These are phyloP conservation scores for Gortyna flavago DNA, from an alignment of 2,888 invertebrate species.

Conservation along the genomic window DNA sequence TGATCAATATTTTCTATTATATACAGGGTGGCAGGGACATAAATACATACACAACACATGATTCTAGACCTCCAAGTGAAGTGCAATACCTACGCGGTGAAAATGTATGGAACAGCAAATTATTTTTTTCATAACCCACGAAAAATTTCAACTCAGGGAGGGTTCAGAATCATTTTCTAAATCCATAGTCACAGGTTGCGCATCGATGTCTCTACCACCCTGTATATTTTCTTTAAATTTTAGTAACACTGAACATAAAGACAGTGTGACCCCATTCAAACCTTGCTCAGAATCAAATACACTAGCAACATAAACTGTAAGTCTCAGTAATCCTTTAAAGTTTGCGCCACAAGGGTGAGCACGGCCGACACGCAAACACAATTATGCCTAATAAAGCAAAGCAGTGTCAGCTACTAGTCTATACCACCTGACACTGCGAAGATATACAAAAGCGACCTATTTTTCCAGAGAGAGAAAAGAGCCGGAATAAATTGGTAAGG, in stretches of 20 bases:
- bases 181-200: neutral
- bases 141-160: neutral
- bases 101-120: too few relatives aligned
- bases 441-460: constrained; percentile 58
- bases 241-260: neutral
- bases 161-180: neutral
- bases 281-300: constrained; percentile 30
- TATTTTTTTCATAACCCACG: neutral
- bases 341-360: constrained; percentile 48
- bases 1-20: neutral
- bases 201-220: neutral
- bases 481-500: constrained; percentile 48
- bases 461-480: constrained; percentile 43
- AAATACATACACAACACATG: neutral
- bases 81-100: neutral
- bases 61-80: neutral
- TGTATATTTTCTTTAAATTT: neutral
- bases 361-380: constrained; percentile 52
- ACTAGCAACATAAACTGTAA: constrained; percentile 40
- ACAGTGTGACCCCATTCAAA: constrained; percentile 5
- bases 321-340: constrained; percentile 41
- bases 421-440: constrained; percentile 46
- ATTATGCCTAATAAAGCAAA: constrained; percentile 56
- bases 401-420: constrained; percentile 39
- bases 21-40: neutral